Conservation (phyloP, 2,888 invertebrate species). For the Hyposoter dolosus region DNA sequence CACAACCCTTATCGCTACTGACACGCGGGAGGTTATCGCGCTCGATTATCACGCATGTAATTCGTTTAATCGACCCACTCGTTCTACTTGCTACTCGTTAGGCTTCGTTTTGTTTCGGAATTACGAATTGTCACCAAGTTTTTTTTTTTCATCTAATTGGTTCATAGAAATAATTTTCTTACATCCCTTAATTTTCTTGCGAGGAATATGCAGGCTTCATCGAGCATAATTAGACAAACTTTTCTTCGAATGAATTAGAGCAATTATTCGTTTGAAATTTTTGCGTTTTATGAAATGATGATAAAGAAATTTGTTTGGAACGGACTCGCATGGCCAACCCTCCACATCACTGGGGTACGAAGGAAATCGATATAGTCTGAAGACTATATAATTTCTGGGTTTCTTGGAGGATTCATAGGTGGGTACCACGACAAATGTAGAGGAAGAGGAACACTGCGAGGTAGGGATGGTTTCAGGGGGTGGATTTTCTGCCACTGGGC, state of each 20-base stretch:
- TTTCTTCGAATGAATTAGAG: not conserved
- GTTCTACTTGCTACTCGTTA: constrained; percentile 75
- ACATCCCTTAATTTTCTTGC: not conserved
- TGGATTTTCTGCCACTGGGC: constrained; percentile 47
- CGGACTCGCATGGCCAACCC: constrained; percentile 58
- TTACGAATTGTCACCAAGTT: constrained; percentile 57
- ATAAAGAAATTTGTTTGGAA: not conserved
- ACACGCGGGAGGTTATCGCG: constrained; percentile 30
- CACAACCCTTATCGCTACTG: constrained; percentile 37
- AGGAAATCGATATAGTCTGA: constrained; percentile 63
- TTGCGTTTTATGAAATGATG: not conserved
- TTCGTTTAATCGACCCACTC: constrained; percentile 78
- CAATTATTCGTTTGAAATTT: not conserved
- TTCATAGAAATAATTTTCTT: constrained; percentile 19
- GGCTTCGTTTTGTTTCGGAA: constrained; percentile 80
- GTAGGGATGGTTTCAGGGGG: constrained; percentile 25
- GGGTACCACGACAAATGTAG: constrained; percentile 37
- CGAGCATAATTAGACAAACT: not conserved
- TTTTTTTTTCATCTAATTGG: constrained; percentile 2
- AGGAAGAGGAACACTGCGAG: constrained; percentile 70
- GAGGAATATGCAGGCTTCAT: not conserved
- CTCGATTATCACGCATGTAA: constrained; percentile 75
- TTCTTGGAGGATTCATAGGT: constrained; percentile 46
- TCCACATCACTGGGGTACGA: constrained; percentile 5
- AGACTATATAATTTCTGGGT: too few relatives aligned